Evolutionary conservation across 2,113 vertebrate species (phyloP), one percentile per base, ranked within the genome.

Genomic region (Lasiurus borealis): DNA sequence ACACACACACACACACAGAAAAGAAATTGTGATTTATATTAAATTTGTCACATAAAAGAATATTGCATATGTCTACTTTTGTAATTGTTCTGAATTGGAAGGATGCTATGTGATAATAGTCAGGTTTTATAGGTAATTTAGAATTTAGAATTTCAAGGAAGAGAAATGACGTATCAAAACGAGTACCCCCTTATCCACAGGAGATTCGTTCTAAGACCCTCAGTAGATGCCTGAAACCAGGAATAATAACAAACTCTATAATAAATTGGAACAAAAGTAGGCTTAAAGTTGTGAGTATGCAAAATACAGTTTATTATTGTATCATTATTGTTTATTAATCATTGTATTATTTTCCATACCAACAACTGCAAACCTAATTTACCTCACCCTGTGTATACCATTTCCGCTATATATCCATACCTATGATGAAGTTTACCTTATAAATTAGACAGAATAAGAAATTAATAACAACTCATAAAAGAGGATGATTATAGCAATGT

Each of bases 111-210:
- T 83, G 69, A 95, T 85, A 82, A 86, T 46, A 96, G 44, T 88
- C 81, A 52, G 25, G 12, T 92, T 85, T 96, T 73, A 85, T 85
- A 85, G 85, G 27, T 69, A 85, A 84, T n/a, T 40, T 40, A 40
- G 40, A 96, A 93, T 80, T 88, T 86, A 85, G 64, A 85, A 96
- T 88, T 85, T 85, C 88, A 90, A 86, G 89, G 59, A 90, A 94
- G 78, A 88, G 50, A 95, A 93, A 92, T 81, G 69, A 80, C 0
- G 0, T 48, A 95, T 85, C 85, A 75, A 91, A 91, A 83, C 44
- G 15, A 44, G 59, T 10, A 31, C 36, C 57, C 57, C 27, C 10
- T 64, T 31, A 64, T 46, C 57, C 27, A 46, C 36, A 29, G 59
- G 1, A 11, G 27, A 40, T 21, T 8, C 10, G 6, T 46, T 31